phyloP scores from a whole-genome alignment of 2,797 vertebrate genomes.

The Siniperca undulata region DNA sequence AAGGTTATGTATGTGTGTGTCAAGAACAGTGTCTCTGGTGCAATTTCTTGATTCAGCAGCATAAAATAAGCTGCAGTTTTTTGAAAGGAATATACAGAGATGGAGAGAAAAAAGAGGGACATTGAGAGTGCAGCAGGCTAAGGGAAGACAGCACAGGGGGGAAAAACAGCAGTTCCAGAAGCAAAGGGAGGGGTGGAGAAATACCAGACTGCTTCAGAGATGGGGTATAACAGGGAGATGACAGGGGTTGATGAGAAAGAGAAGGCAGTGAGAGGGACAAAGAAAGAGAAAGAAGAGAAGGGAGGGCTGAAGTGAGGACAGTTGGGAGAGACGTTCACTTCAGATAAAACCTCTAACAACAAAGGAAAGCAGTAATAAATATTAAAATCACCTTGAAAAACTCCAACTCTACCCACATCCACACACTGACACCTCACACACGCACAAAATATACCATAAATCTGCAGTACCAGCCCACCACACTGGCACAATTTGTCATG shows the following conservation, averaged over 20 bases:
- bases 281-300: slow-evolving; percentile 5
- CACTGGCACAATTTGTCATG: slow-evolving; percentile 13
- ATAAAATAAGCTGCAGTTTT: slow-evolving; percentile 8
- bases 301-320: slow-evolving; percentile 11
- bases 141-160: neutral
- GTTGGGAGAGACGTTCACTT: slow-evolving; percentile 15
- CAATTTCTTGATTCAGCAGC: slow-evolving; percentile 8
- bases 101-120: neutral
- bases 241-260: slow-evolving; percentile 27
- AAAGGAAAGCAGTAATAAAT: slow-evolving; percentile 50
- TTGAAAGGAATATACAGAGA: slow-evolving; percentile 13
- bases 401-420: slow-evolving; percentile 18
- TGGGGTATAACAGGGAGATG: slow-evolving; percentile 10
- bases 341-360: slow-evolving; percentile 28
- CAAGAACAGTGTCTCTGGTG: slow-evolving; percentile 13
- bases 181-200: slow-evolving; percentile 11
- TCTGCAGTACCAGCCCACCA: slow-evolving; percentile 2
- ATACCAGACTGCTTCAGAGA: slow-evolving; percentile 22
- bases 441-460: slow-evolving; percentile 17
- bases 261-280: neutral
- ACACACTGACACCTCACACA: slow-evolving; percentile 19
- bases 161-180: slow-evolving; percentile 11
- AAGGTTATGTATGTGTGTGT: neutral
- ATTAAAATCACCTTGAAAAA: slow-evolving; percentile 66
- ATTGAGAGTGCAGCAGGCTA: neutral